These are phyloP conservation scores for Orussus abietinus DNA, from an alignment of 1,140 invertebrate species.

Conservation along the genomic window DNA sequence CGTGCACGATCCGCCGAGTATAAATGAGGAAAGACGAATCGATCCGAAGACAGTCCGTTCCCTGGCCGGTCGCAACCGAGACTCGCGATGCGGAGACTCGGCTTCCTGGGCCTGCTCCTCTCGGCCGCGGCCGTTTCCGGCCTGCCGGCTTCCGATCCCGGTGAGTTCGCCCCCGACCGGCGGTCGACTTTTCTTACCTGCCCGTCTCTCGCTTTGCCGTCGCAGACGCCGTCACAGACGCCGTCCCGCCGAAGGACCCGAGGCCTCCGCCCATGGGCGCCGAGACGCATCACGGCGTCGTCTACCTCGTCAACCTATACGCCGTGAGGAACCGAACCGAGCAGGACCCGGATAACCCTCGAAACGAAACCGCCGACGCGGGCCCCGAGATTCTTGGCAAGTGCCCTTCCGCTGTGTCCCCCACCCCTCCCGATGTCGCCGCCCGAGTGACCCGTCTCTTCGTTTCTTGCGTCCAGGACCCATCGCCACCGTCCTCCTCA, in stretches of 20 bases:
- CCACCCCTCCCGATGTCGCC: too few species aligned
- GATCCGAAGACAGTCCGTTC: slow-evolving; percentile 26
- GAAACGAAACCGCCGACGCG: slow-evolving; percentile 18
- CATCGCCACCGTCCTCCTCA: slow-evolving; percentile 35
- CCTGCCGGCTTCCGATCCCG: slow-evolving; percentile 13
- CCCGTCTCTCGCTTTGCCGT: too few species aligned
- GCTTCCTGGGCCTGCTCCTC: slow-evolving; percentile 21
- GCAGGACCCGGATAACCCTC: slow-evolving; percentile 19
- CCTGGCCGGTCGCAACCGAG: too few species aligned
- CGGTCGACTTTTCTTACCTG: too few species aligned
- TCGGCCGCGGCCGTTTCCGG: slow-evolving; percentile 16
- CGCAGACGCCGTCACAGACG: too few species aligned
- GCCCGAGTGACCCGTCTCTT: slow-evolving; percentile 2
- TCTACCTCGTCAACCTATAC: slow-evolving; percentile 45
- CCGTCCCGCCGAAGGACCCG: slow-evolving; percentile 38
- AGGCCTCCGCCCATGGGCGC: slow-evolving; percentile 25
- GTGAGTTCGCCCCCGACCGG: too few species aligned
- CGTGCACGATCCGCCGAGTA: slow-evolving; percentile 35
- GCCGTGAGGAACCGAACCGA: slow-evolving; percentile 38
- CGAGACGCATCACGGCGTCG: slow-evolving; percentile 16
- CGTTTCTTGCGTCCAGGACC: slow-evolving; percentile 28
- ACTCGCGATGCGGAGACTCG: slow-evolving; percentile 20
- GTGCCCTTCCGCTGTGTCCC: too few species aligned
- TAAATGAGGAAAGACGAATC: slow-evolving; percentile 45
- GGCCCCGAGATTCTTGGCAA: slow-evolving; percentile 25